phyloP scores from a whole-genome alignment of 30 jellyfish, hydroid and myxozoan species.

The Aurelia aurita complex sp. Pacific region DNA sequence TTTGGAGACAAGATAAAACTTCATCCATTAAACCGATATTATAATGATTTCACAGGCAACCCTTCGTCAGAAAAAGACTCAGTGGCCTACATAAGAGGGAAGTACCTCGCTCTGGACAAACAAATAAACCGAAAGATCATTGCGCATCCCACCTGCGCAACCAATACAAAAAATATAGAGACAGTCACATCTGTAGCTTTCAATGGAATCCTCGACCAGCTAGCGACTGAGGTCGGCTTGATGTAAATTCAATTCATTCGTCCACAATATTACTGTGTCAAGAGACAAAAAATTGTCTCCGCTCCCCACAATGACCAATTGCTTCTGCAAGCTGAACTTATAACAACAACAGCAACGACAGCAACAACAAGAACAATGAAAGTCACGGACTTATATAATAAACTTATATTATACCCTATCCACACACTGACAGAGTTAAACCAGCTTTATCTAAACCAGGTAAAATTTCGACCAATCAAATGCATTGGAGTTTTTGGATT shows the following conservation, averaged over 20 bases:
- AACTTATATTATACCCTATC: too few species aligned
- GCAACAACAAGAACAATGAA: too few species aligned
- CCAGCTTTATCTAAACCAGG: too few species aligned
- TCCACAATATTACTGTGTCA: too few species aligned
- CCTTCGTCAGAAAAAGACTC: slow-evolving; percentile 16
- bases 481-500: too few species aligned
- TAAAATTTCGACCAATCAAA: too few species aligned
- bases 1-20: slow-evolving; percentile 16
- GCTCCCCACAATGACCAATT: too few species aligned
- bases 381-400: too few species aligned
- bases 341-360: too few species aligned
- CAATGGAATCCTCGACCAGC: background rate
- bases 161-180: slow-evolving; percentile 16
- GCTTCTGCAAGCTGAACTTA: too few species aligned
- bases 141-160: slow-evolving; percentile 32
- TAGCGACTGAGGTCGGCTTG: slow-evolving; percentile 2
- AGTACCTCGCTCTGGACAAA: background rate
- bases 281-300: too few species aligned
- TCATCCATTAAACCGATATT: slow-evolving; percentile 25
- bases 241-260: background rate
- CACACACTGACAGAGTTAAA: too few species aligned
- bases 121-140: slow-evolving; percentile 3
- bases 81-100: slow-evolving; percentile 8
- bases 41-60: slow-evolving; percentile 15
- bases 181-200: slow-evolving; percentile 11